phyloP scores from a whole-genome alignment of 2,797 vertebrate genomes.

The Pipistrellus nathusii region DNA sequence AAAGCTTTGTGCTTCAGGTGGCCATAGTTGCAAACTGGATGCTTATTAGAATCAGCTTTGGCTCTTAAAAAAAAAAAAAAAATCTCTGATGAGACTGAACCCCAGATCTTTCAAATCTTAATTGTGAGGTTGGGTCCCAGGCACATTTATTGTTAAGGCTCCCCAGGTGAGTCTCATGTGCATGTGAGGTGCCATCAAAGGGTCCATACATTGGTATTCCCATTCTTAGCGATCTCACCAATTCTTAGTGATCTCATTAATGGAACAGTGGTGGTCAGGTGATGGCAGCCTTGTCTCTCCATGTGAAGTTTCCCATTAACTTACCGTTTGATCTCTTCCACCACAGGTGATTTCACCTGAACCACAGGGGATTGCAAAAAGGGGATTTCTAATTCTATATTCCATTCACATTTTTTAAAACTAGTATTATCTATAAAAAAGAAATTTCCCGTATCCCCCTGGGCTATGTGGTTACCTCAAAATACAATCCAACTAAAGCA shows the following conservation, averaged over 20 bases:
- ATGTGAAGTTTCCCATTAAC: background rate
- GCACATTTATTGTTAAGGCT: background rate
- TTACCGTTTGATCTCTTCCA: background rate
- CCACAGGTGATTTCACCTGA: background rate
- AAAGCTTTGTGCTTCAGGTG: background rate
- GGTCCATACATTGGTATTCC: background rate
- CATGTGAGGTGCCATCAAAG: background rate
- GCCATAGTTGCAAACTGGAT: background rate
- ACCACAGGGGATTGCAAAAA: background rate
- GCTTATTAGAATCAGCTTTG: background rate
- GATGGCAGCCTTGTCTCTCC: background rate
- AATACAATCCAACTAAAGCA: background rate
- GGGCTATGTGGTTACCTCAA: background rate
- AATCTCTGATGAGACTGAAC: background rate
- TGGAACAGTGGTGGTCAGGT: background rate
- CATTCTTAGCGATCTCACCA: background rate
- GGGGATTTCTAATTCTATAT: background rate
- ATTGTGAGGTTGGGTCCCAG: background rate
- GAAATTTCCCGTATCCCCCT: background rate
- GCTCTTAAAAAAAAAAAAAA: background rate
- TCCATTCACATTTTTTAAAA: background rate
- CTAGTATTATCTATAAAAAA: background rate
- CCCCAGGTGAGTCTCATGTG: background rate
- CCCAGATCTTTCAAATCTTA: background rate
- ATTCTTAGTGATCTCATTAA: background rate